These are phyloP conservation scores for Ceuthmochares aereus DNA, from an alignment of 2,113 vertebrate species.

Conservation along the genomic window DNA sequence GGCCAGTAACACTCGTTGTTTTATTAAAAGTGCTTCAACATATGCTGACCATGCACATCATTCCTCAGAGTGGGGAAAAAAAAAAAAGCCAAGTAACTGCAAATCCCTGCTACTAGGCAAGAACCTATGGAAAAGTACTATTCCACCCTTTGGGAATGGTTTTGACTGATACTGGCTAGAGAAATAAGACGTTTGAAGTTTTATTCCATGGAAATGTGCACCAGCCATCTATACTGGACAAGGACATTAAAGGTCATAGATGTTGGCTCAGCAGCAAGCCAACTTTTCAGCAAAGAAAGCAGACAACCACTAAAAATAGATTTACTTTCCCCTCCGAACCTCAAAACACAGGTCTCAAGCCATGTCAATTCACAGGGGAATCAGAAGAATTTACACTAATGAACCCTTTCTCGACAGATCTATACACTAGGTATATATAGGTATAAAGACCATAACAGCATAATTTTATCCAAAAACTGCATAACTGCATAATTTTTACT, in stretches of 20 bases:
- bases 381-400: background rate
- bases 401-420: background rate
- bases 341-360: background rate
- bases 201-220: background rate
- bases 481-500: background rate
- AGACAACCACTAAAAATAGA: constrained; percentile 17
- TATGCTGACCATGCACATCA: background rate
- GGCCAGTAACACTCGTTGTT: background rate
- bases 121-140: background rate
- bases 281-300: constrained; percentile 40
- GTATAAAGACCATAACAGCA: background rate
- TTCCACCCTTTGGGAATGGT: background rate
- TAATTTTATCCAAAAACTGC: background rate
- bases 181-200: background rate
- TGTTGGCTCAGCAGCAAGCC: constrained; percentile 51
- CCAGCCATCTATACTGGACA: constrained; percentile 11
- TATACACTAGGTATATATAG: background rate
- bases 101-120: background rate
- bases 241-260: constrained; percentile 58
- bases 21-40: background rate
- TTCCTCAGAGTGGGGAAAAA: background rate
- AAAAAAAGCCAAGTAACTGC: background rate
- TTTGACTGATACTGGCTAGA: background rate
- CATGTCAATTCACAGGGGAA: background rate
- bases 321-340: background rate